Evolutionary conservation across 2,113 vertebrate genomes (phyloP).

Genomic region (Ancistrus triradiatus): DNA sequence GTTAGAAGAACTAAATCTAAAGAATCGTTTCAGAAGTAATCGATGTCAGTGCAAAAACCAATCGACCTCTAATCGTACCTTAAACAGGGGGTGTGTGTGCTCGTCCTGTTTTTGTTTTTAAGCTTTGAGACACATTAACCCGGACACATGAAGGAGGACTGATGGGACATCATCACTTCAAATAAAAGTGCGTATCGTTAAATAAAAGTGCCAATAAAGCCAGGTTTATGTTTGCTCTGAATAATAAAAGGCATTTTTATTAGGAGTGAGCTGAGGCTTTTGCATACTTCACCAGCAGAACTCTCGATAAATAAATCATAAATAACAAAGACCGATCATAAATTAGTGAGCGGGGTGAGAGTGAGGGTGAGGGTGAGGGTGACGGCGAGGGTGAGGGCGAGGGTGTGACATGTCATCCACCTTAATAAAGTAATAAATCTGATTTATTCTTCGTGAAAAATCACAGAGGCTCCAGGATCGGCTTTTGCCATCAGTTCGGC

Average conservation of each 20-base stretch:
- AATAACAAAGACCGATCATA: conserved; percentile 3
- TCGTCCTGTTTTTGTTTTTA: conserved; percentile 24
- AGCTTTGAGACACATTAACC: conserved; percentile 32
- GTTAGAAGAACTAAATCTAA: conserved; percentile 51
- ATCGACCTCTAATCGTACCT: conserved; percentile 62
- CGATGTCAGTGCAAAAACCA: conserved; percentile 75
- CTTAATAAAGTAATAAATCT: conserved; percentile 38
- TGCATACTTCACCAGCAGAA: conserved; percentile 21
- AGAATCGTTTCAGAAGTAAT: conserved; percentile 30
- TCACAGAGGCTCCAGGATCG: not conserved
- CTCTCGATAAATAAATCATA: conserved; percentile 13
- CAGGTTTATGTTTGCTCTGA: too few species aligned
- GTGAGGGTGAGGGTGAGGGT: too few species aligned
- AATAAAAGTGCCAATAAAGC: conserved; percentile 57
- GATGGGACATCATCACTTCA: conserved; percentile 63
- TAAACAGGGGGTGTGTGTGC: conserved; percentile 44
- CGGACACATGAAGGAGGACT: conserved; percentile 59
- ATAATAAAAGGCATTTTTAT: conserved; percentile 56
- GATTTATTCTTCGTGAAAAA: conserved; percentile 50
- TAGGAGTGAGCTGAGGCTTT: conserved; percentile 23
- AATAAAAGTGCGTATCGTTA: conserved; percentile 53
- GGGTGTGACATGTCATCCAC: conserved; percentile 4
- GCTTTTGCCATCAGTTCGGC: too few species aligned
- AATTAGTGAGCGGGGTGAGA: too few species aligned
- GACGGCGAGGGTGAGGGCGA: not conserved